Conservation (phyloP, 1,140 invertebrate species). For the Dolichoris vasculosae region DNA sequence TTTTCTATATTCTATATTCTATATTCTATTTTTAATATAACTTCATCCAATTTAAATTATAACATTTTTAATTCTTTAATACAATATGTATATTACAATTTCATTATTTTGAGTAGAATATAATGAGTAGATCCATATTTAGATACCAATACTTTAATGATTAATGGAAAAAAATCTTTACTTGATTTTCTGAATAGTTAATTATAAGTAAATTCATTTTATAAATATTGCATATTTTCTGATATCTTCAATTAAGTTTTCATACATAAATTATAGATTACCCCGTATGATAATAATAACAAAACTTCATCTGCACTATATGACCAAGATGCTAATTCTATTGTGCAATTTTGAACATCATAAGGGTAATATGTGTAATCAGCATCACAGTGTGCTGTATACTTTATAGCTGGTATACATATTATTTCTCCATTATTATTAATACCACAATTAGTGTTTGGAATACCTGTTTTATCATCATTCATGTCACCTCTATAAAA, state of each 20-base stretch:
- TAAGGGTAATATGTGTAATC: constrained; percentile 69
- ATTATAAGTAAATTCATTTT: not conserved
- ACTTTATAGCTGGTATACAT: constrained; percentile 56
- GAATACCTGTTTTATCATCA: constrained; percentile 31
- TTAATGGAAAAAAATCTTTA: no score
- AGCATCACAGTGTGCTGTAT: constrained; percentile 55
- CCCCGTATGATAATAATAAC: not conserved
- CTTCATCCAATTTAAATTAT: no score
- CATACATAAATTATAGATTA: not conserved
- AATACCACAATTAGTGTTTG: constrained; percentile 55
- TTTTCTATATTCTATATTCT: no score
- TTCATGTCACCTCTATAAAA: constrained; percentile 1
- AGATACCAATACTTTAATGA: no score
- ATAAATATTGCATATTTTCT: not conserved
- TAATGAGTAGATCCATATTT: no score
- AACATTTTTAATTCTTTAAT: no score
- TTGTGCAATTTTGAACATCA: constrained; percentile 64
- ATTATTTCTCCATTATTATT: constrained; percentile 51
- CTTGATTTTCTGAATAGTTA: no score
- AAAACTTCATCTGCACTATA: constrained; percentile 75
- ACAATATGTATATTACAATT: no score
- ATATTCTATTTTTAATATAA: no score
- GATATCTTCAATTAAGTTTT: not conserved
- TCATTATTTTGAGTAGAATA: no score
- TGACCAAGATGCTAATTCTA: constrained; percentile 73